Evolutionary conservation across 2,888 invertebrate genomes (phyloP), one percentile per base, ranked within the genome.

Genomic region (Agrotis puta): DNA sequence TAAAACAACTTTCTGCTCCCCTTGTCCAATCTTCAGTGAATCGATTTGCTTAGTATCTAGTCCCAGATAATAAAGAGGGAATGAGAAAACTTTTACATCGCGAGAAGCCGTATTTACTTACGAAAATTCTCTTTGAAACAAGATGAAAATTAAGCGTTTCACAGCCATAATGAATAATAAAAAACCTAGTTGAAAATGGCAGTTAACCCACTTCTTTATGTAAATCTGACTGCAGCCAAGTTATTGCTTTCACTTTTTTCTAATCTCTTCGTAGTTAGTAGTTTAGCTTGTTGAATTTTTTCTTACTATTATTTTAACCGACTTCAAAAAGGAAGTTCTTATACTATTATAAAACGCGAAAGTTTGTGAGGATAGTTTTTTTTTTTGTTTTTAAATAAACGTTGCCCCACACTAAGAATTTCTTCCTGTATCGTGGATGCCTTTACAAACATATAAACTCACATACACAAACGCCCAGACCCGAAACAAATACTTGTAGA

Each of bases 71-170:
- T 73, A 74, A 69, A 58, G 57, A 54, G 2, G 3, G 57, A 78
- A 81, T 71, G 69, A 78, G 78, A 72, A 81, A 78, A 81, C 27
- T 81, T 81, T 78, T 9, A 11, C 53, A 70, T 47, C 68, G 64
- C 58, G 24, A 63, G 45, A 51, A 66, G 63, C 47, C 3, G 56
- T 70, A 59, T 78, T 74, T 65, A 63, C 64, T 72, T 43, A 14
- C 59, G 9, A 50, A 73, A 76, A 65, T 70, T 64, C 50, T 57
- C 66, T 54, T 66, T 53, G n/a, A 33, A 24, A 56, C 13, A 51
- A 11, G 22, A 57, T 39, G 18, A 33, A 7, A 68, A 64, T 66
- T 61, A 65, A 53, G 39, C 43, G 45, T 59, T 80, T 59, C 45
- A 39, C 27, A 57, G 57, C 57, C 27, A 13, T 33, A 45, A 54